Evolutionary conservation across 2,113 vertebrate species (phyloP).

Genomic region (Meleagris gallopavo): DNA sequence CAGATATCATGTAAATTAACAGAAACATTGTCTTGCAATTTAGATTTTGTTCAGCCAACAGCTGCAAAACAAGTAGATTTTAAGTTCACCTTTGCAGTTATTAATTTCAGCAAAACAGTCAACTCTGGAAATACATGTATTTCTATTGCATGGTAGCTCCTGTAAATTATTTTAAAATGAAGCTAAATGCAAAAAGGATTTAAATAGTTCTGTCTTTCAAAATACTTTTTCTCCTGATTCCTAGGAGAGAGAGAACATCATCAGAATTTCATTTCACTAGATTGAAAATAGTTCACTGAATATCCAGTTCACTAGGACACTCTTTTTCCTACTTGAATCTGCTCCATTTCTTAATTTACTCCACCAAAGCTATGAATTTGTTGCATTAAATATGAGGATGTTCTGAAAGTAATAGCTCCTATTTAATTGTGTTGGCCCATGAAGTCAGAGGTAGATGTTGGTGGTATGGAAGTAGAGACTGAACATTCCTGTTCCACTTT

Average conservation of each 20-base stretch:
- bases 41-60: not conserved
- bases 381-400: not conserved
- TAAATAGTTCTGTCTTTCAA: not conserved
- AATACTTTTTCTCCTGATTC: not conserved
- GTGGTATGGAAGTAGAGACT: too few relatives aligned
- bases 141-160: not conserved
- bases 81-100: not conserved
- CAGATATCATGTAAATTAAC: not conserved
- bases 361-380: not conserved
- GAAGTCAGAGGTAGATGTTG: too few relatives aligned
- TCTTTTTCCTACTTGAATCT: not conserved
- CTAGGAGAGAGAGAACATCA: not conserved
- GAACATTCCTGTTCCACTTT: too few relatives aligned
- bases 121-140: not conserved
- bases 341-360: not conserved
- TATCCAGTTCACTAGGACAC: not conserved
- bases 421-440: too few relatives aligned
- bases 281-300: not conserved
- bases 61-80: not conserved
- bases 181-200: not conserved
- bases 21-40: not conserved
- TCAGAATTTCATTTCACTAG: not conserved
- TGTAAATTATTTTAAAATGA: not conserved
- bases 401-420: too few relatives aligned
- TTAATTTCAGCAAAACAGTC: not conserved